Percentiles rank a stretch among this genome's conserved stretches.
Evolutionary conservation across 2,113 vertebrate species (phyloP).

Genomic region (Tenebrosternarchus preto): DNA sequence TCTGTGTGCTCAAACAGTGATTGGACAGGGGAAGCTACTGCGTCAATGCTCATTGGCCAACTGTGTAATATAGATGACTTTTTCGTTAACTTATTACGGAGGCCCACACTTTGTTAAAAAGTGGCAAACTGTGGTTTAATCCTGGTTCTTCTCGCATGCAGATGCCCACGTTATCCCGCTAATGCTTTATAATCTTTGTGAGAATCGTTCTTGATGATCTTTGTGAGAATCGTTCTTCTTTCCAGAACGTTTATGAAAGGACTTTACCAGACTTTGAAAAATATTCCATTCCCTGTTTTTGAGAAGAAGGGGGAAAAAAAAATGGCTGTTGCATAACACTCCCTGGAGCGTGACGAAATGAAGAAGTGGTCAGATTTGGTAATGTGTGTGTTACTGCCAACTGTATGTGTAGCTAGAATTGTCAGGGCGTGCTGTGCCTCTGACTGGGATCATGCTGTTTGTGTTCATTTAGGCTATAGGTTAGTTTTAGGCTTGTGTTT

Average conservation of each 20-base stretch:
- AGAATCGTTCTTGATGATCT: not conserved
- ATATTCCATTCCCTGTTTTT: not conserved
- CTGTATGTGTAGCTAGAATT: not conserved
- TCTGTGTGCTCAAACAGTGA: not conserved
- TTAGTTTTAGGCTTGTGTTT: not conserved
- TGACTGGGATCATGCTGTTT: not conserved
- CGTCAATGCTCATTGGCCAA: not conserved
- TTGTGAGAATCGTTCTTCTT: not conserved
- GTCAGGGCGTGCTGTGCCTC: not conserved
- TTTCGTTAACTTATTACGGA: not conserved
- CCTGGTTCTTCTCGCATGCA: not conserved
- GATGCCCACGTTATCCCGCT: not conserved
- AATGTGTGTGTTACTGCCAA: not conserved
- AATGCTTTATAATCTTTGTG: not conserved
- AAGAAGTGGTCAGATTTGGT: conserved; percentile 17
- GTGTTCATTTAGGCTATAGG: not conserved
- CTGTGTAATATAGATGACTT: not conserved
- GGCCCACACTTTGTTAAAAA: not conserved
- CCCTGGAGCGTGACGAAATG: conserved; percentile 6
- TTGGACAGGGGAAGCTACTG: not conserved
- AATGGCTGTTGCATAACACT: not conserved
- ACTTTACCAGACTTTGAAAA: not conserved
- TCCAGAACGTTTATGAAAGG: not conserved
- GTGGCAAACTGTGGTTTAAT: not conserved
- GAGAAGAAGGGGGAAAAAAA: not conserved